These are phyloP conservation scores for Motacilla alba DNA, from an alignment of 2,113 vertebrate species.

Conservation along the genomic window DNA sequence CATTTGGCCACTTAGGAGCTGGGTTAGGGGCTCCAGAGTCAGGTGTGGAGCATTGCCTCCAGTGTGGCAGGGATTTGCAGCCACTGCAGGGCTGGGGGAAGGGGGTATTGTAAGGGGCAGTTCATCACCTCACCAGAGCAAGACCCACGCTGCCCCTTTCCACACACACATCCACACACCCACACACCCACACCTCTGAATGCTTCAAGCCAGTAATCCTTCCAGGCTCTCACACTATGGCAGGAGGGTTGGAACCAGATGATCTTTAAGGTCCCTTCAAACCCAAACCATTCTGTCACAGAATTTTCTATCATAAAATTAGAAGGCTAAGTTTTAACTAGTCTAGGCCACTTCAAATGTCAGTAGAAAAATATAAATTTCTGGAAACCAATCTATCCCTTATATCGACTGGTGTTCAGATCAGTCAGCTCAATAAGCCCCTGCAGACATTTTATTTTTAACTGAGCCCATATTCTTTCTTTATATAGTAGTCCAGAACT, in stretches of 20 bases:
- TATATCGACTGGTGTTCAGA: neutral
- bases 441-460: neutral
- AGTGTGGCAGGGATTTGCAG: neutral
- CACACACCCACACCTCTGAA: neutral
- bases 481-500: neutral
- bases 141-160: accelerated
- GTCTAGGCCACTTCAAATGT: neutral
- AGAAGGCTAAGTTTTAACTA: neutral
- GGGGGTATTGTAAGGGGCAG: neutral
- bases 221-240: neutral
- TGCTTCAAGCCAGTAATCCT: neutral
- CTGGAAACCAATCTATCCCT: neutral
- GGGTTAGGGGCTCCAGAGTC: neutral
- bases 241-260: neutral
- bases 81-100: neutral
- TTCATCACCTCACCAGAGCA: neutral
- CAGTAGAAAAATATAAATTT: neutral
- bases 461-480: neutral
- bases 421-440: neutral
- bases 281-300: neutral
- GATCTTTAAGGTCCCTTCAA: neutral
- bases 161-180: neutral
- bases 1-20: neutral
- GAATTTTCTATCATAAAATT: neutral
- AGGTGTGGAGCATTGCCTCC: neutral